Evolutionary conservation across 2,113 vertebrate species (phyloP), one percentile per base, ranked within the genome.

Genomic region (Rhizomys pruinosus): DNA sequence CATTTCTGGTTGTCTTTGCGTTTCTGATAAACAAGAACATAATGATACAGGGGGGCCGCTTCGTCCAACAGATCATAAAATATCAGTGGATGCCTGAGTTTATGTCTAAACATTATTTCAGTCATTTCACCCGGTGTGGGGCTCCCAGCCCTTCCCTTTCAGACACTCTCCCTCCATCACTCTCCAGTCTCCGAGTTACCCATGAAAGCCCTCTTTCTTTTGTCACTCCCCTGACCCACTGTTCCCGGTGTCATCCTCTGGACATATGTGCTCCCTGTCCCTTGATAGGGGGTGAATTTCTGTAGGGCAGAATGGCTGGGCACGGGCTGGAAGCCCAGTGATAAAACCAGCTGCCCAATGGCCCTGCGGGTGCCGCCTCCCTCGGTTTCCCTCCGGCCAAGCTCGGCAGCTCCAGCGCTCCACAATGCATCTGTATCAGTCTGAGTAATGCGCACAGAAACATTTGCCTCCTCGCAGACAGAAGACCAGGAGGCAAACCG

Each of bases 141-240:
- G 47, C 25, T 44, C 37, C 17, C 15, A 19, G 29, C 61, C 32
- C 23, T 23, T 61, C 63, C 72, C 27, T 55, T 25, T 32, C 13
- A 34, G 10, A 5, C 0, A 2, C 32, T 37, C 29, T 12, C 37
- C 5, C 0, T 3, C 5, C 12, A 10, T 10, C 4, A 0, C 5
- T 61, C 1, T 10, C 4, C 12, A 6, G n/a, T 2, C 63, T 42
- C 3, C 25, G 1, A 16, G 52, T 69, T 34, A 16, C 2, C 39
- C n/a, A 3, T 17, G 2, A 23, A 37, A 32, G 22, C 9, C 1
- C 1, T 17, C 34, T 42, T 32, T 27, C 72, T 29, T 37, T 0
- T 0, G 3, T 15, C 3, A 1, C 23, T n/a, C 19, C 12, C 0
- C 1, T 8, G 12, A 1, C 6, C 59, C 64, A 7, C 34, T 1